Conservation (phyloP, 1,140 invertebrate species). For the Bombus terrestris region DNA sequence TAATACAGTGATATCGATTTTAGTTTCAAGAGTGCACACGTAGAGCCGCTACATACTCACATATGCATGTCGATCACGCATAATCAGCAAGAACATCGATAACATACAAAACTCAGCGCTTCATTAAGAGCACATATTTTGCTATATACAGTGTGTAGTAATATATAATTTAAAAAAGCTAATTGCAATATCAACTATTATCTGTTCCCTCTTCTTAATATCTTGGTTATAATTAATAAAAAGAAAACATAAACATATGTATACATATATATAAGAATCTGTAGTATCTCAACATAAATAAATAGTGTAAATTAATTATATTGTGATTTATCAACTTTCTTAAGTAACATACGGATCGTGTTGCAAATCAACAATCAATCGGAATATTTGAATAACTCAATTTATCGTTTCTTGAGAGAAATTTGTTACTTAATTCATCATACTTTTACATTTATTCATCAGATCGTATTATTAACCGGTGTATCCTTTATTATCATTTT, state of each 20-base stretch:
- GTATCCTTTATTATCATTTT: neutral
- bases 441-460: neutral
- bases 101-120: neutral
- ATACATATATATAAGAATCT: no score
- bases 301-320: no score
- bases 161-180: no score
- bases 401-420: neutral
- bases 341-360: neutral
- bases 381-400: neutral
- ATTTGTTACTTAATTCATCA: neutral
- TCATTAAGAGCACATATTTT: no score
- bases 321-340: neutral
- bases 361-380: neutral
- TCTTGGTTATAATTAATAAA: neutral
- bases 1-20: slow-evolving; percentile 45
- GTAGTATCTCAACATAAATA: no score
- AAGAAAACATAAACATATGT: neutral
- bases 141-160: no score
- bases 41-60: slow-evolving; percentile 14
- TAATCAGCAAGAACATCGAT: slow-evolving; percentile 19
- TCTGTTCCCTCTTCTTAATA: neutral
- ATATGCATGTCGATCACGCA: slow-evolving; percentile 8
- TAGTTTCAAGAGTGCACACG: slow-evolving; percentile 19
- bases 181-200: neutral
- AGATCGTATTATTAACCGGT: neutral